Conservation (phyloP, 2,797 vertebrate genomes). For the Spea hammondii region DNA sequence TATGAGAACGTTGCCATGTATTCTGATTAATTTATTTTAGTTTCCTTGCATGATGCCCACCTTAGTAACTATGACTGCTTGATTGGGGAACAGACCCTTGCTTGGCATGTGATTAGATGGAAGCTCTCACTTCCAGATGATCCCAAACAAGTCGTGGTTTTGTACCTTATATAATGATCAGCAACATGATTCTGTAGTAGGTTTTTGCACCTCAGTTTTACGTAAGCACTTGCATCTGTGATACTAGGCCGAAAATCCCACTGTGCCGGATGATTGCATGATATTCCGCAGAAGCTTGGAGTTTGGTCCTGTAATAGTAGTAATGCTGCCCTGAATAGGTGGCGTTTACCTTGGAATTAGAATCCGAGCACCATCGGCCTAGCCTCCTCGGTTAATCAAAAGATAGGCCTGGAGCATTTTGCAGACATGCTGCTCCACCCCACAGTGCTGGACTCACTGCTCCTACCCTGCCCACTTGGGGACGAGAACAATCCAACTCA, state of each 20-base stretch:
- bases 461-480: conserved; percentile 31
- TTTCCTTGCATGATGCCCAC: background rate
- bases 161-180: background rate
- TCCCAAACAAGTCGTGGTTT: background rate
- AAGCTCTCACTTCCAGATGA: background rate
- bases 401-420: conserved; percentile 15
- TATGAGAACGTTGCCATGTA: too few species aligned
- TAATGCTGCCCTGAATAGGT: background rate
- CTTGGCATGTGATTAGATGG: background rate
- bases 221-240: background rate
- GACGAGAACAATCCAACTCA: conserved; percentile 16
- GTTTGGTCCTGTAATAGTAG: background rate
- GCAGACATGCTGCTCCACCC: conserved; percentile 30
- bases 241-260: conserved; percentile 34
- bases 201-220: background rate
- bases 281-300: background rate
- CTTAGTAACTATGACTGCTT: background rate
- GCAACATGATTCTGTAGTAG: background rate
- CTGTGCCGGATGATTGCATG: background rate
- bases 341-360: conserved; percentile 3
- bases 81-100: background rate
- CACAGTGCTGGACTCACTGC: conserved; percentile 2
- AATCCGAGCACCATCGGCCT: conserved; percentile 16
- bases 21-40: background rate
- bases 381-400: conserved; percentile 13